Conservation (phyloP, 2,888 invertebrate species). For the Microchrysa polita region DNA sequence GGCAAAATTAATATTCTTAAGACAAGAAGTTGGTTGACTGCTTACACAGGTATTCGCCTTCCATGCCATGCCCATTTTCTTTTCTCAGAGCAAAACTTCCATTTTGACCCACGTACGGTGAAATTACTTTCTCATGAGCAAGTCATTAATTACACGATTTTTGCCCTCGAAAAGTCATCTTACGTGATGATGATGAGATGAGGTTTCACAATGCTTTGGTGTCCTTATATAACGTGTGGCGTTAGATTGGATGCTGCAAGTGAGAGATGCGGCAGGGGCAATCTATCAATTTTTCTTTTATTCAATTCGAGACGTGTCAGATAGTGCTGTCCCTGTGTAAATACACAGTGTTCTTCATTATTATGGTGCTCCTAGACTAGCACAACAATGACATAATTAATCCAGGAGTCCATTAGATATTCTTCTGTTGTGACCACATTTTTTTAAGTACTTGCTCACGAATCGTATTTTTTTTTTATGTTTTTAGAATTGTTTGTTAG, state of each 20-base stretch:
- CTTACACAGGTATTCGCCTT: slow-evolving; percentile 25
- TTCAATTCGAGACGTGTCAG: background rate
- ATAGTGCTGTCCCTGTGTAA: background rate
- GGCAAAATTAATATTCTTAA: slow-evolving; percentile 17
- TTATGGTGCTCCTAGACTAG: slow-evolving; percentile 24
- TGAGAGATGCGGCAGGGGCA: slow-evolving; percentile 30
- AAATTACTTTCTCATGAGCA: slow-evolving; percentile 37
- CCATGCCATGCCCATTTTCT: slow-evolving; percentile 17
- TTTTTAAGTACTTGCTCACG: slow-evolving; percentile 35
- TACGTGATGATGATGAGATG: slow-evolving; percentile 15
- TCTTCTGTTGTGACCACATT: slow-evolving; percentile 31
- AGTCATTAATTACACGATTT: slow-evolving; percentile 43
- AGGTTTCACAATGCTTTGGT: background rate
- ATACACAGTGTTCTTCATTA: background rate
- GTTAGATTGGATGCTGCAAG: slow-evolving; percentile 3
- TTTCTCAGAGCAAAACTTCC: slow-evolving; percentile 1
- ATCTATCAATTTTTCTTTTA: slow-evolving; percentile 39
- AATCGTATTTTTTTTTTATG: slow-evolving; percentile 32
- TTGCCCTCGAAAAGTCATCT: slow-evolving; percentile 38
- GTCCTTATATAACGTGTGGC: background rate
- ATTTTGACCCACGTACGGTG: slow-evolving; percentile 17
- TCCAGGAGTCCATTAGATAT: slow-evolving; percentile 38
- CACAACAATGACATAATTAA: slow-evolving; percentile 44
- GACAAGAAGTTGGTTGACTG: background rate
- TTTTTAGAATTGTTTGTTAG: too few species aligned